Evolutionary conservation across 2,113 vertebrate genomes (phyloP).

Genomic region (Morphnarchus princeps): DNA sequence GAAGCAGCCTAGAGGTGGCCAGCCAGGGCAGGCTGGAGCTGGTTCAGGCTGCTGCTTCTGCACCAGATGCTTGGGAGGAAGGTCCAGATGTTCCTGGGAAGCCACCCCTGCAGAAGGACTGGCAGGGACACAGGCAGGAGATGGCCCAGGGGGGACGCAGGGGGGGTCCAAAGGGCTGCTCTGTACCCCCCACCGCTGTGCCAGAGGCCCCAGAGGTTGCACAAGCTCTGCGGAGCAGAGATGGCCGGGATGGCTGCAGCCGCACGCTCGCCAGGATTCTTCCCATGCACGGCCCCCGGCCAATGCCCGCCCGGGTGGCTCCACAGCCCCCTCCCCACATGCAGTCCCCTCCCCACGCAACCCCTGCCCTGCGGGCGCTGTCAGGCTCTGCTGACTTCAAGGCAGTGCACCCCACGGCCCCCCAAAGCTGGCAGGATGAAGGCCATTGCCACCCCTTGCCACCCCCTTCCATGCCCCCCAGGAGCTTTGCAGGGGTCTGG

Average conservation of each 20-base stretch:
- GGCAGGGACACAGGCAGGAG: background rate
- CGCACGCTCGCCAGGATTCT: background rate
- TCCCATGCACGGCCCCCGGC: background rate
- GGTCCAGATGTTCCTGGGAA: background rate
- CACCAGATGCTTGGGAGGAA: background rate
- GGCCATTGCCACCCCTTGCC: no score
- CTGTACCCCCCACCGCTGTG: background rate
- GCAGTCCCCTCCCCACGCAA: background rate
- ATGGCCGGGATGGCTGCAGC: background rate
- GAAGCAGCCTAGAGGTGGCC: background rate
- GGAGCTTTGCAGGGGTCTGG: background rate
- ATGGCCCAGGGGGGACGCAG: no score
- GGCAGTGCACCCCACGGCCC: no score
- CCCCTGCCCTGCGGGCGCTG: background rate
- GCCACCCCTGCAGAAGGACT: background rate
- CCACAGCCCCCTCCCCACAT: background rate
- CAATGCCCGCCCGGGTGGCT: accelerated
- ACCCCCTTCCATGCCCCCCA: no score
- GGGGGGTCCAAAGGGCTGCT: background rate
- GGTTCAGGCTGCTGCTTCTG: background rate
- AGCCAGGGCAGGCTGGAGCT: accelerated
- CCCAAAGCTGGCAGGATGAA: no score
- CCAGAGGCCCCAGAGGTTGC: background rate
- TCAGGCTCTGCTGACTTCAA: no score
- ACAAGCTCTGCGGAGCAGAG: background rate